phyloP scores from a whole-genome alignment of 1,140 invertebrate species.

The Megathymus violae region DNA sequence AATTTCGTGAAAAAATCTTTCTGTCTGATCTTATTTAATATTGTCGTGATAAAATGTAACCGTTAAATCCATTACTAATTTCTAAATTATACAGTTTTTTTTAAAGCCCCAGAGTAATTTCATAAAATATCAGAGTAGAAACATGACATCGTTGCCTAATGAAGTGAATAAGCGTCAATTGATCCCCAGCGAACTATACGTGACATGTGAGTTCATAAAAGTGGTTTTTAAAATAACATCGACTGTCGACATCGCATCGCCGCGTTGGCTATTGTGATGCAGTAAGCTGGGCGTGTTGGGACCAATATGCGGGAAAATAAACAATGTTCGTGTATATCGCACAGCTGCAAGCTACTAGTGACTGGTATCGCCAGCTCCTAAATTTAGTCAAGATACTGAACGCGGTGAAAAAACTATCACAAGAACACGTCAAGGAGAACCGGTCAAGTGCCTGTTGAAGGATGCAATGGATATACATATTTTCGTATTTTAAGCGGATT shows the following conservation, averaged over 20 bases:
- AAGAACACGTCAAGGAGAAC: background rate
- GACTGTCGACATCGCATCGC: background rate
- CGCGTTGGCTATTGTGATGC: constrained; percentile 17
- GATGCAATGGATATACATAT: too few species aligned
- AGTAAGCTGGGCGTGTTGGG: constrained; percentile 5
- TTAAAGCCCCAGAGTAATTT: background rate
- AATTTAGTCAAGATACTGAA: background rate
- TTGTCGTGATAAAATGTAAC: too few species aligned
- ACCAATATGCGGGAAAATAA: constrained; percentile 22
- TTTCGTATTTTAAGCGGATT: too few species aligned
- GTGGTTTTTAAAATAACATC: constrained; percentile 23
- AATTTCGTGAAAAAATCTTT: too few species aligned
- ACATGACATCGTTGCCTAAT: constrained; percentile 8
- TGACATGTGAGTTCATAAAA: constrained; percentile 27
- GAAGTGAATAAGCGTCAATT: constrained; percentile 19
- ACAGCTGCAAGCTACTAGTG: background rate
- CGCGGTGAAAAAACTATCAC: background rate
- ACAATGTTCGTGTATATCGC: constrained; percentile 16
- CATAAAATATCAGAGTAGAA: constrained; percentile 4
- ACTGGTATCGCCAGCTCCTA: background rate
- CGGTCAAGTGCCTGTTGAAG: too few species aligned
- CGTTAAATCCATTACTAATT: background rate
- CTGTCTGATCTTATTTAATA: too few species aligned
- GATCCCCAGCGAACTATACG: constrained; percentile 19
- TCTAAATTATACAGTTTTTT: background rate